A percentile compares a stretch with the other conserved stretches of the same genome.
These are phyloP conservation scores for Hyphantria cunea DNA, from an alignment of 1,140 invertebrate species.

Conservation along the genomic window DNA sequence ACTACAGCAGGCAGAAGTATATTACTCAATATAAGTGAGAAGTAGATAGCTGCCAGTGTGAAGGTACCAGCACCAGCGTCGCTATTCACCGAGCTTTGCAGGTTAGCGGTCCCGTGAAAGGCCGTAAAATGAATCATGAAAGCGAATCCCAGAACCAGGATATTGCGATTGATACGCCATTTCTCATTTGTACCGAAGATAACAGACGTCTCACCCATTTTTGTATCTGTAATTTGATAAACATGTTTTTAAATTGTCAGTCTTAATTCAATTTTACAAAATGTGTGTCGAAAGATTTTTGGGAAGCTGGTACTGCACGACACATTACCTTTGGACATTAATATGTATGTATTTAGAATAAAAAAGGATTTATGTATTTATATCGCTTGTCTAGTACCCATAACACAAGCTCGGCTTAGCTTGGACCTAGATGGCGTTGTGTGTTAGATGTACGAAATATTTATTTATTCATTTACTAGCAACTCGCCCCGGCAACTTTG, in stretches of 20 bases:
- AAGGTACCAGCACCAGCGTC: conserved; percentile 87
- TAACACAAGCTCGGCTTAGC: too few species aligned
- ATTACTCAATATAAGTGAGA: conserved; percentile 90
- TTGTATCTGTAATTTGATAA: conserved; percentile 3
- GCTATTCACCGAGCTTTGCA: conserved; percentile 89
- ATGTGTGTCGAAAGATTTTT: too few species aligned
- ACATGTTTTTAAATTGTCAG: background rate
- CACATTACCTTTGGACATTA: too few species aligned
- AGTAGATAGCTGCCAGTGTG: conserved; percentile 89
- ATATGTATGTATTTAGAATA: too few species aligned
- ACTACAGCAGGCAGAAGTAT: conserved; percentile 89
- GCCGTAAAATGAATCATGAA: conserved; percentile 93
- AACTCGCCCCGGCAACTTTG: too few species aligned
- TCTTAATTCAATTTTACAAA: background rate
- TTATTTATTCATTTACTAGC: too few species aligned
- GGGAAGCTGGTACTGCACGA: too few species aligned
- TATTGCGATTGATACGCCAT: conserved; percentile 87
- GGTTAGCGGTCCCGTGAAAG: conserved; percentile 90
- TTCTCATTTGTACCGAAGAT: conserved; percentile 80
- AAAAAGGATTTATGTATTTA: too few species aligned
- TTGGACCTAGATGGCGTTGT: too few species aligned
- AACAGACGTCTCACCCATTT: conserved; percentile 50
- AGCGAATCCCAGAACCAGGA: conserved; percentile 87
- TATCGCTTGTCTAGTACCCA: too few species aligned
- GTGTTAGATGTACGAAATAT: too few species aligned